Conservation (phyloP, 2,888 invertebrate species). For the Exephanes ischioxanthus region DNA sequence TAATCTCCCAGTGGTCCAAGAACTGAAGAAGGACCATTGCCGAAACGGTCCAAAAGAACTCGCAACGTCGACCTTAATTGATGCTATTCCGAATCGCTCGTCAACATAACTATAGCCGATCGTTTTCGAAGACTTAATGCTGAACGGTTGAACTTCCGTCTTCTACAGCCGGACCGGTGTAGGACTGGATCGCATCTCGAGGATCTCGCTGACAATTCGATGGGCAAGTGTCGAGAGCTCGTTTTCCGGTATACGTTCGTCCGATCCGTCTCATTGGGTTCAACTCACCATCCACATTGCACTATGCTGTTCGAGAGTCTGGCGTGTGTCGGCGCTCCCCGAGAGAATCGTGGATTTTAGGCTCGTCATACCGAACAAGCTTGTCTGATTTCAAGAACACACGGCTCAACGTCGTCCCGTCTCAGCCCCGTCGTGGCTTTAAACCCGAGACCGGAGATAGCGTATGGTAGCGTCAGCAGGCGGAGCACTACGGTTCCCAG, state of each 20-base stretch:
- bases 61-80: too few relatives aligned
- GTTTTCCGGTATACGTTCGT: conserved; percentile 7
- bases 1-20: too few relatives aligned
- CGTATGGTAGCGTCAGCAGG: conserved; percentile 5
- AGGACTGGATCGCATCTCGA: not conserved
- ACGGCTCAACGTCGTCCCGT: conserved; percentile 29
- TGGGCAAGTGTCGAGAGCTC: conserved; percentile 6
- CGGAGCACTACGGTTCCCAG: not conserved
- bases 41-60: too few relatives aligned
- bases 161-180: not conserved
- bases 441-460: conserved; percentile 8
- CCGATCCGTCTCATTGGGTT: conserved; percentile 6
- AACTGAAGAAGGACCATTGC: too few relatives aligned
- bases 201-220: conserved; percentile 12
- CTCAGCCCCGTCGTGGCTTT: not conserved
- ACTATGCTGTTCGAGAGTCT: not conserved
- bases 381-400: conserved; percentile 35
- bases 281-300: not conserved
- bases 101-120: too few relatives aligned
- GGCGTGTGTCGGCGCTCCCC: conserved; percentile 4
- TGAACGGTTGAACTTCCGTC: not conserved
- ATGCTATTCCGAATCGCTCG: too few relatives aligned
- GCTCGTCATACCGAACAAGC: conserved; percentile 14
- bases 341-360: conserved; percentile 32
- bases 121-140: not conserved